phyloP scores from a whole-genome alignment of 2,888 invertebrate genomes.

The Nemurella pictetii region DNA sequence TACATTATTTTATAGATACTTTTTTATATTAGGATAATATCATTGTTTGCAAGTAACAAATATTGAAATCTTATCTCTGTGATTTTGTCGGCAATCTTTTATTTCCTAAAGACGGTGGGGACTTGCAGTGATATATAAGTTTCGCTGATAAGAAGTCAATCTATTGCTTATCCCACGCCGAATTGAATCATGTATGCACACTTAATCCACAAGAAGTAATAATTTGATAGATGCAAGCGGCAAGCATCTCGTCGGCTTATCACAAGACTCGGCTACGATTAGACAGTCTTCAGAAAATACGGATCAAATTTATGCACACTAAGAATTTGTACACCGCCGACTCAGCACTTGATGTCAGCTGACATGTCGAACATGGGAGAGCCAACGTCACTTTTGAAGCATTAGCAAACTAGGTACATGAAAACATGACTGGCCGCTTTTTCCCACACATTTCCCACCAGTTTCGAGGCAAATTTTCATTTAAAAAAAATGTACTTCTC shows the following conservation, averaged over 20 bases:
- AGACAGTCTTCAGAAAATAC: not conserved
- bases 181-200: not conserved
- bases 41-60: not conserved
- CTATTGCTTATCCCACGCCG: not conserved
- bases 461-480: too few species aligned
- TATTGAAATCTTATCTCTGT: not conserved
- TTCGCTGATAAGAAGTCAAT: not conserved
- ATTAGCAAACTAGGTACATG: not conserved
- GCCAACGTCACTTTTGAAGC: not conserved
- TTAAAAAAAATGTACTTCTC: too few species aligned
- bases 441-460: not conserved
- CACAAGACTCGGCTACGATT: not conserved
- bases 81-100: not conserved
- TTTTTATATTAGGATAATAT: not conserved
- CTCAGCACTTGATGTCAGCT: not conserved
- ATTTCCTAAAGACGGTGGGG: not conserved
- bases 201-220: not conserved
- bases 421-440: not conserved
- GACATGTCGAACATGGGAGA: not conserved
- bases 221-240: not conserved
- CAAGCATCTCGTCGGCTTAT: not conserved
- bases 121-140: not conserved
- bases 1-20: not conserved
- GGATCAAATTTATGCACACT: not conserved
- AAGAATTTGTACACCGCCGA: not conserved